phyloP scores from a whole-genome alignment of 2,797 vertebrate genomes.

The Rhinichthys osculus region DNA sequence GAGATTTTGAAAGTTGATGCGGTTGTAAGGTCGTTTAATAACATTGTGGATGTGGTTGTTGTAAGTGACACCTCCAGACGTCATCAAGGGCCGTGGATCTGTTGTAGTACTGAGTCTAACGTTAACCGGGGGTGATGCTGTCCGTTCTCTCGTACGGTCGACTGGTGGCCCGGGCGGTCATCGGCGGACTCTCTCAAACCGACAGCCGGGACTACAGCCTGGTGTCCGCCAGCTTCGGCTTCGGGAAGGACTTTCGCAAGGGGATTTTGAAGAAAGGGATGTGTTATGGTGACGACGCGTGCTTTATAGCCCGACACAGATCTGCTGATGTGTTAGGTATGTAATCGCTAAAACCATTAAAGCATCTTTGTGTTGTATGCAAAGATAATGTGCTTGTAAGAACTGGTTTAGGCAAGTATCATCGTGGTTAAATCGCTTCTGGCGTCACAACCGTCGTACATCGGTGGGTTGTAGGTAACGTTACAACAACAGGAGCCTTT shows the following conservation, averaged over 20 bases:
- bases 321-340: slow-evolving; percentile 86
- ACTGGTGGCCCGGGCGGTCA: slow-evolving; percentile 95
- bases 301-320: slow-evolving; percentile 86
- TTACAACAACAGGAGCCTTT: background rate
- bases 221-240: slow-evolving; percentile 94
- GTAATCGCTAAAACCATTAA: slow-evolving; percentile 44
- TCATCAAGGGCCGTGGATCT: slow-evolving; percentile 32
- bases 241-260: slow-evolving; percentile 97
- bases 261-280: slow-evolving; percentile 89
- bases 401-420: slow-evolving; percentile 5
- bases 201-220: slow-evolving; percentile 96
- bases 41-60: background rate
- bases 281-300: slow-evolving; percentile 90
- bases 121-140: slow-evolving; percentile 85
- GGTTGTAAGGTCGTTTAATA: background rate
- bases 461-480: background rate
- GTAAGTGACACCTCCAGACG: slow-evolving; percentile 4
- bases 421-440: slow-evolving; percentile 5
- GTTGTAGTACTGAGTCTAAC: slow-evolving; percentile 59
- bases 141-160: slow-evolving; percentile 94
- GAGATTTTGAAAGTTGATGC: background rate
- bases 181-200: slow-evolving; percentile 95
- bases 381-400: background rate
- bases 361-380: no score
- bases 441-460: slow-evolving; percentile 33